phyloP scores from a whole-genome alignment of 2,797 vertebrate genomes.

The Sardinella longiceps region DNA sequence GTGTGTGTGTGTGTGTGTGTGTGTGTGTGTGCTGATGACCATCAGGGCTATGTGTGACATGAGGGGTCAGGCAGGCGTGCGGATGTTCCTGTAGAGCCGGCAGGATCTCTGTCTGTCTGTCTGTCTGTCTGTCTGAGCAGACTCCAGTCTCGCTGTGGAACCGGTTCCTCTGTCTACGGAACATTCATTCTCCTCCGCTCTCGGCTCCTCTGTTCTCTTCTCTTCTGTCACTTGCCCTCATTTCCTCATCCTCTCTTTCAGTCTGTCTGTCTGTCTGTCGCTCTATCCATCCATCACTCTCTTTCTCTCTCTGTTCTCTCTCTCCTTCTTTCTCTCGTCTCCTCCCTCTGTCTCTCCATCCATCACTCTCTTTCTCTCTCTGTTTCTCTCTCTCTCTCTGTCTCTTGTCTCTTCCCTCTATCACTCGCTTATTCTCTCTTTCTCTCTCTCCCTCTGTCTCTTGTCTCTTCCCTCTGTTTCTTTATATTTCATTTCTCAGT shows the following conservation, averaged over 20 bases:
- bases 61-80: not conserved
- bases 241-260: not conserved
- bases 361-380: not conserved
- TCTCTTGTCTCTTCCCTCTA: not conserved
- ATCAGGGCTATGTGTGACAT: not conserved
- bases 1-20: too few relatives aligned
- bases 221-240: not conserved
- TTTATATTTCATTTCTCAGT: not conserved
- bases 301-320: not conserved
- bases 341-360: not conserved
- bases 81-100: slow-evolving; percentile 14
- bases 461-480: not conserved
- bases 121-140: not conserved
- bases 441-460: slow-evolving; percentile 10
- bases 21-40: too few relatives aligned
- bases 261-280: not conserved
- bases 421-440: not conserved
- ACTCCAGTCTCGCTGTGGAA: too few relatives aligned
- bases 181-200: too few relatives aligned
- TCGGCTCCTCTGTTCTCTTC: not conserved
- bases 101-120: slow-evolving; percentile 23
- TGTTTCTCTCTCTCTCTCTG: not conserved
- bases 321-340: too few relatives aligned
- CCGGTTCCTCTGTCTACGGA: slow-evolving; percentile 4
- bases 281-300: too few relatives aligned